Evolutionary conservation across 2,797 vertebrate genomes (phyloP).

Genomic region (Bradypus variegatus): DNA sequence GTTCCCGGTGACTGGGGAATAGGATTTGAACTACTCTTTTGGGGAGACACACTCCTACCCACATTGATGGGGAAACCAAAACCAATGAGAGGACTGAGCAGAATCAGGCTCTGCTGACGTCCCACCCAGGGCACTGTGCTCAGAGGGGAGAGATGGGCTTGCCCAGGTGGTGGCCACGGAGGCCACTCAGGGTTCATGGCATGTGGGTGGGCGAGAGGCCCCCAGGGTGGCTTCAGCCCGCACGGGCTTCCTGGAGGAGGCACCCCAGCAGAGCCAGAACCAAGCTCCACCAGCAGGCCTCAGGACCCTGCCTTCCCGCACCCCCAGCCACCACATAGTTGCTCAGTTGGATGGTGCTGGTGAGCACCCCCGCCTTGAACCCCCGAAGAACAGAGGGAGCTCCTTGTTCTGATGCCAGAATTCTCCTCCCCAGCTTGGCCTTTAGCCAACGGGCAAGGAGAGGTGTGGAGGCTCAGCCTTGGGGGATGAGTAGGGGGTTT

Average conservation of each 20-base stretch:
- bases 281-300: neutral
- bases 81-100: neutral
- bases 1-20: too few relatives aligned
- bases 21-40: neutral
- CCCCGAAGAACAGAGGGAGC: neutral
- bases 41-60: neutral
- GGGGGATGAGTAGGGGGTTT: neutral
- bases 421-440: neutral
- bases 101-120: neutral
- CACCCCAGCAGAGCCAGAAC: neutral
- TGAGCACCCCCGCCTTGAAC: neutral
- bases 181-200: neutral
- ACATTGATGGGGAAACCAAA: neutral
- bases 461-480: neutral
- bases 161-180: rapidly evolving
- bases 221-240: neutral
- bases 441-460: neutral
- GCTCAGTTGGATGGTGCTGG: neutral
- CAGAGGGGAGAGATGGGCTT: neutral
- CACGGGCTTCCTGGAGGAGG: neutral
- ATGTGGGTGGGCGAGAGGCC: neutral
- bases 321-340: neutral
- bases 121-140: rapidly evolving
- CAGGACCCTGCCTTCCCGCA: neutral
- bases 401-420: neutral